Conservation (phyloP, 1,140 invertebrate genomes). For the Drosophila dunni region DNA sequence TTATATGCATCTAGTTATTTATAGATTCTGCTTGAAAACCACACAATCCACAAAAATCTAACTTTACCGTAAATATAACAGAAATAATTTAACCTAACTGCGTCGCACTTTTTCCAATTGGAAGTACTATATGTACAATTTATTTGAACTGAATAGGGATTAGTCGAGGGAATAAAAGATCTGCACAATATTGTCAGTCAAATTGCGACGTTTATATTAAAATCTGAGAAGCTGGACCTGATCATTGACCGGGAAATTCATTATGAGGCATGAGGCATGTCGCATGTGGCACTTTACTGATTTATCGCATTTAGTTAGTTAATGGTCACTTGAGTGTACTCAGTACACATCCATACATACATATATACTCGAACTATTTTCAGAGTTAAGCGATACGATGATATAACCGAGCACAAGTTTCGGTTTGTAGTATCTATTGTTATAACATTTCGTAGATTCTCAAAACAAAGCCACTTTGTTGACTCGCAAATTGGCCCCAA, state of each 20-base stretch:
- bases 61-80: not conserved
- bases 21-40: slow-evolving; percentile 2
- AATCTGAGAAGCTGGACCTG: slow-evolving; percentile 14
- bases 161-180: slow-evolving; percentile 20
- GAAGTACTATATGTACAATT: slow-evolving; percentile 31
- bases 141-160: slow-evolving; percentile 58
- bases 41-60: not conserved
- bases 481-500: slow-evolving; percentile 31
- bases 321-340: slow-evolving; percentile 36
- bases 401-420: slow-evolving; percentile 14
- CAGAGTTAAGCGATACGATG: slow-evolving; percentile 2
- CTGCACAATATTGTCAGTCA: slow-evolving; percentile 4
- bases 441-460: slow-evolving; percentile 6
- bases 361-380: not conserved
- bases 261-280: slow-evolving; percentile 23
- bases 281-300: slow-evolving; percentile 31
- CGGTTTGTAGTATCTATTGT: slow-evolving; percentile 20
- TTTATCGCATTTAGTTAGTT: slow-evolving; percentile 33
- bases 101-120: slow-evolving; percentile 43
- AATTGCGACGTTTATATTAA: slow-evolving; percentile 12
- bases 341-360: not conserved
- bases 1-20: slow-evolving; percentile 6
- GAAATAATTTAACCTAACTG: slow-evolving; percentile 45
- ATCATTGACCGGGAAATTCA: slow-evolving; percentile 52
- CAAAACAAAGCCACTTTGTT: slow-evolving; percentile 42